Percentiles rank a stretch among this genome's conserved stretches.
These are phyloP conservation scores for Calcarius ornatus DNA, from an alignment of 2,113 vertebrate species.

Conservation along the genomic window DNA sequence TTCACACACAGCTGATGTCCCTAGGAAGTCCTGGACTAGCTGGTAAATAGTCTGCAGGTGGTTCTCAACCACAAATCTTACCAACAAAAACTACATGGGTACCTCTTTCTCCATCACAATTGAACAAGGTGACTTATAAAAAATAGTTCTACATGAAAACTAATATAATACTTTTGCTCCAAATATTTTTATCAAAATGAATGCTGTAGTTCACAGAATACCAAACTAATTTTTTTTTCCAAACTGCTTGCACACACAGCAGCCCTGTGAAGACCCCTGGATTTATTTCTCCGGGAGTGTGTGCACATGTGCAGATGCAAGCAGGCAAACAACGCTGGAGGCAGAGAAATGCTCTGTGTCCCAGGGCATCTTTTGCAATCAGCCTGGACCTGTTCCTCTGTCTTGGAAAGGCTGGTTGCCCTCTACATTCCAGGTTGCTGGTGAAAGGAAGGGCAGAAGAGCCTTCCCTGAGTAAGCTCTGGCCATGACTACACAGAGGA, in stretches of 20 bases:
- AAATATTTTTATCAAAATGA: neutral
- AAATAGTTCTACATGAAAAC: neutral
- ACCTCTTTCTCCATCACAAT: neutral
- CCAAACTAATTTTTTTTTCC: neutral
- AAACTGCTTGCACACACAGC: neutral
- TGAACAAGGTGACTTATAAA: neutral
- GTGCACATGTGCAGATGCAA: neutral
- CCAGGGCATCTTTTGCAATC: neutral
- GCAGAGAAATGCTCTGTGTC: neutral
- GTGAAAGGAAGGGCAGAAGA: neutral
- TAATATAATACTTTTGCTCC: neutral
- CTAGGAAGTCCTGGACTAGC: neutral
- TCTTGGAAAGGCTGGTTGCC: neutral
- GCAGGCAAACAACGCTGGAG: rapidly evolving
- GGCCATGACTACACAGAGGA: rapidly evolving
- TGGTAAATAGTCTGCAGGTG: neutral
- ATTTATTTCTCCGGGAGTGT: neutral
- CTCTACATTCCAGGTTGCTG: neutral
- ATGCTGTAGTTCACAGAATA: neutral
- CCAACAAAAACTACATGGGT: neutral
- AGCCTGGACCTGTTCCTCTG: neutral
- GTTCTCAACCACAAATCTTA: neutral
- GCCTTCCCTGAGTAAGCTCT: neutral
- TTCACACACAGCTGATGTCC: neutral
- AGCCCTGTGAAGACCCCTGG: neutral